Conservation (phyloP, 1,140 invertebrate species). For the Plectrocnemia conspersa region DNA sequence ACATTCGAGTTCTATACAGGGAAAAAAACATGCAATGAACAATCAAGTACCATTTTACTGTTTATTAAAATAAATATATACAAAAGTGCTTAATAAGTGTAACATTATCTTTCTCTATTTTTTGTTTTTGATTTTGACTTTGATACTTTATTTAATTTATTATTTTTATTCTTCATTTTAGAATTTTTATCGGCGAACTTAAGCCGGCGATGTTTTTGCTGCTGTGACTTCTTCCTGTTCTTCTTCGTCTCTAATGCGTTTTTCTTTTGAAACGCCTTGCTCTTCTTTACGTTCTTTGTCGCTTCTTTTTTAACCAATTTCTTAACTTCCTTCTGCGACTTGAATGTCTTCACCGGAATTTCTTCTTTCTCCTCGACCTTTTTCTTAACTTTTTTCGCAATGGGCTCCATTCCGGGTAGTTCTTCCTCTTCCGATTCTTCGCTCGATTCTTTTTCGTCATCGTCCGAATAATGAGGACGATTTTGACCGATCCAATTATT, state of each 20-base stretch:
- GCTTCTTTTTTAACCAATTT: conserved; percentile 62
- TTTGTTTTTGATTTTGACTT: no score
- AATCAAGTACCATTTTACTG: no score
- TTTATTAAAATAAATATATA: no score
- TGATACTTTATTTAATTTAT: no score
- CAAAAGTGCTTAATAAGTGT: no score
- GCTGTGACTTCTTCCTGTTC: conserved; percentile 59
- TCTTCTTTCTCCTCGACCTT: conserved; percentile 25
- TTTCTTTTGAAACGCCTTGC: conserved; percentile 68
- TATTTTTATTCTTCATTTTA: no score
- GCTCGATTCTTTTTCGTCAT: conserved; percentile 41
- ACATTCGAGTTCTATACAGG: no score
- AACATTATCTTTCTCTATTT: no score
- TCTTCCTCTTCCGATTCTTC: conserved; percentile 43
- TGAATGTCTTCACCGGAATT: conserved; percentile 38
- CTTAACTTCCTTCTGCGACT: conserved; percentile 62
- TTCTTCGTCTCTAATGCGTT: conserved; percentile 59
- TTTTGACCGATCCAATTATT: conserved; percentile 68
- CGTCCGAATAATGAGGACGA: conserved; percentile 49
- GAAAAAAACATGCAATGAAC: no score
- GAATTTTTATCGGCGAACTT: no score
- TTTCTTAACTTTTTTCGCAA: conserved; percentile 37
- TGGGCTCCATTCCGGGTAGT: conserved; percentile 58
- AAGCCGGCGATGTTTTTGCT: no score
- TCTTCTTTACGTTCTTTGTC: conserved; percentile 63